phyloP scores from a whole-genome alignment of 2,113 vertebrate genomes.

The Pseudorectes ferrugineus region DNA sequence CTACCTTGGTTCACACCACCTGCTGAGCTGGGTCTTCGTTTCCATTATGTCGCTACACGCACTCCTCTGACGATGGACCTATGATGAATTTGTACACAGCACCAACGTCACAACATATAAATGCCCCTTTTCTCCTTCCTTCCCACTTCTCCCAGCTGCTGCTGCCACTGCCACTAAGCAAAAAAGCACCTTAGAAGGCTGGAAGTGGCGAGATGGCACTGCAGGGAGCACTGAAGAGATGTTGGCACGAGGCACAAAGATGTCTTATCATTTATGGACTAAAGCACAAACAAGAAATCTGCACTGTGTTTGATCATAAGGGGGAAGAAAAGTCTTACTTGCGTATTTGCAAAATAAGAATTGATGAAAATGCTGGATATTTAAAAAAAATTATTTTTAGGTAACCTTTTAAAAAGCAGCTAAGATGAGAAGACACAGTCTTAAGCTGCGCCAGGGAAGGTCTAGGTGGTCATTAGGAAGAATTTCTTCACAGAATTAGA shows the following conservation, averaged over 20 bases:
- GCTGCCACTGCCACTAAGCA: neutral
- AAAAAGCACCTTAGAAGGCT: neutral
- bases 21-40: neutral
- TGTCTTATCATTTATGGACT: neutral
- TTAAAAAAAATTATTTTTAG: neutral
- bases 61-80: neutral
- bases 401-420: neutral
- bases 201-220: neutral
- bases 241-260: neutral
- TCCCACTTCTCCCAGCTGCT: neutral
- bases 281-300: neutral
- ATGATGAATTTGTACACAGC: neutral
- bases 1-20: conserved; percentile 4
- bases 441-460: neutral
- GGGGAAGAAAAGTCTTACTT: rapidly evolving
- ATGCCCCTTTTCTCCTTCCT: neutral
- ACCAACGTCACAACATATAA: neutral
- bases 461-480: neutral
- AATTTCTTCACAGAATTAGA: neutral
- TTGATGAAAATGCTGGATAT: neutral
- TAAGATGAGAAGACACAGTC: neutral
- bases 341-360: neutral
- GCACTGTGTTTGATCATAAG: neutral
- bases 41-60: neutral
- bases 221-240: neutral